Conservation (phyloP, 2,797 vertebrate genomes). For the Hephaestus fuliginosus region DNA sequence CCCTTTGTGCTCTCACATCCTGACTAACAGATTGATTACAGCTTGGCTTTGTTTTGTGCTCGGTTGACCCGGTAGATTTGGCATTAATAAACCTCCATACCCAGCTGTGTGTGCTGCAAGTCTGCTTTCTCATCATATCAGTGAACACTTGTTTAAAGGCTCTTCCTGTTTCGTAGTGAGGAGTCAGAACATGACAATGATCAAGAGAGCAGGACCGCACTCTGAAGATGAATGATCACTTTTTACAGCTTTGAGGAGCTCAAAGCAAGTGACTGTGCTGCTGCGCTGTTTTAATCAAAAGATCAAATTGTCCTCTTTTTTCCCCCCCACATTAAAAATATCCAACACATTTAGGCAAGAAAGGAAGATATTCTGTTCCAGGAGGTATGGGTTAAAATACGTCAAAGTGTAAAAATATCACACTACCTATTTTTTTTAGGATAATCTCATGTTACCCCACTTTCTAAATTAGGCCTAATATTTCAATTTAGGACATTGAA, state of each 20-base stretch:
- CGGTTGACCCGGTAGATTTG: conserved; percentile 22
- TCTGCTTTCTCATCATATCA: conserved; percentile 49
- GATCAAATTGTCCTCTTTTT: conserved; percentile 1
- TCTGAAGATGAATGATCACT: conserved; percentile 15
- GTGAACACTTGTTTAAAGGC: conserved; percentile 40
- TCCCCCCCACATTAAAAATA: conserved; percentile 1
- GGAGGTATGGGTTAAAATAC: not conserved
- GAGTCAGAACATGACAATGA: conserved; percentile 36
- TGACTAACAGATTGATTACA: conserved; percentile 31
- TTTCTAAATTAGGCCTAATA: not conserved
- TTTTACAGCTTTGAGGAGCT: conserved; percentile 13
- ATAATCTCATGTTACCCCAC: not conserved
- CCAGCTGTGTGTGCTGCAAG: conserved; percentile 26
- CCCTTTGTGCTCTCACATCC: conserved; percentile 12
- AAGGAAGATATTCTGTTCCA: not conserved
- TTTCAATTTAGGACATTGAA: not conserved
- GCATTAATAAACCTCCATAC: conserved; percentile 53
- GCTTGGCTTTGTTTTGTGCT: conserved; percentile 50
- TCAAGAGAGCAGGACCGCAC: conserved; percentile 36
- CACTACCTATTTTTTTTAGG: not conserved
- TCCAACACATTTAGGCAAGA: not conserved
- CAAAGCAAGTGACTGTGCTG: conserved; percentile 1
- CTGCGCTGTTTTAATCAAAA: conserved; percentile 12
- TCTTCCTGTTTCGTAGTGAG: conserved; percentile 30
- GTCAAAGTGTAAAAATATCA: conserved; percentile 8